Base-by-base conservation (phyloP, 2,888 invertebrate genomes). In the Tenodera sinensis region DNA sequence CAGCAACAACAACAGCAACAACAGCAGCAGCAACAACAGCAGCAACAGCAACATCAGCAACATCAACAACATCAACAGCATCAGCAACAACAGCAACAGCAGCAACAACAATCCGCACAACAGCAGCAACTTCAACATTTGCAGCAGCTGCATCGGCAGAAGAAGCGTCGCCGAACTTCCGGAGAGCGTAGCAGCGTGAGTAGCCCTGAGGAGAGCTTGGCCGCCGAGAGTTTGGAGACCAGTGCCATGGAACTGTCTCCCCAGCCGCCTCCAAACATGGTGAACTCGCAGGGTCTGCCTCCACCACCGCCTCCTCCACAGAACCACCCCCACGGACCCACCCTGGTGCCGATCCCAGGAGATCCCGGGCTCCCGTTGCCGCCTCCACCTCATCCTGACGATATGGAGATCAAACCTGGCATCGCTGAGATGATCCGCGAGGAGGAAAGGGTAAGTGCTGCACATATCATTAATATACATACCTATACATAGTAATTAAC, bases 341-440 rank as follows among this genome's bases (percentile, higher is more conserved):
- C 84, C 82, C 84, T 90, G 88, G 85, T 89, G 83, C 90, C 90
- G 28, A 86, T 88, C 86, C 89, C 90, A 54, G 89, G 84, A 28
- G 89, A 88, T 34, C 89, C 89, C 54, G 83, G 88, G 85, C 88
- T 89, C 71, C 90, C 89, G 83, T 85, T 92, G 91, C 89, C 92
- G 91, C 91, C 91, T 30, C 90, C 91, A 89, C 92, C 88, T 90
- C 92, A 90, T 91, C 92, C 92, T 88, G 98, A 98, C 92, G 98
- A 98, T 94, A 95, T 97, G 93, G 98, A 98, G 94, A 97, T 98
- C 94, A 97, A 98, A 92, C 98, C 98, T 88, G 98, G 98, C 94
- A 98, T 98, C 95, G 98, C 98, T 91, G 98, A 98, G 95, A 98
- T 98, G 98, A 98, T 98, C 93, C 97, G 98, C 93, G 98, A 98